Evolutionary conservation across 2,888 invertebrate genomes (phyloP).

Genomic region (Synanthedon andrenaeformis): DNA sequence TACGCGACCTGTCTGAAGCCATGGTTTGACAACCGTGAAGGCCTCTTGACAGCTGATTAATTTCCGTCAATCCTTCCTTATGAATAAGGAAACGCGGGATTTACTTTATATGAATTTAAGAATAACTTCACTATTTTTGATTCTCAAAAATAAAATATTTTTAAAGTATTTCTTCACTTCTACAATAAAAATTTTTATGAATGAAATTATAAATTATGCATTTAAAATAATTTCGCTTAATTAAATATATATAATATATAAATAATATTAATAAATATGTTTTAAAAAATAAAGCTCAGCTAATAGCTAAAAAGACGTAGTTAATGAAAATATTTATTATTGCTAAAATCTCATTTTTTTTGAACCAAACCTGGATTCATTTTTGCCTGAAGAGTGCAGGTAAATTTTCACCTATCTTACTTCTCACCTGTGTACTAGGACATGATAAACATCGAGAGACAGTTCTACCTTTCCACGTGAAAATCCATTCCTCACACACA

Average conservation of each 20-base stretch:
- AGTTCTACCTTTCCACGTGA: constrained; percentile 31
- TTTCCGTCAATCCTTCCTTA: background rate
- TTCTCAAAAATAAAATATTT: too few relatives aligned
- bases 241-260: background rate
- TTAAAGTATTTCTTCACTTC: background rate
- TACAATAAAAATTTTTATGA: background rate
- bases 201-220: too few relatives aligned
- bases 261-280: too few relatives aligned
- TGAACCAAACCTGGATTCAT: background rate
- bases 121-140: too few relatives aligned
- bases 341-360: too few relatives aligned
- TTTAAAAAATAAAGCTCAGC: too few relatives aligned
- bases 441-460: constrained; percentile 29
- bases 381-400: constrained; percentile 19
- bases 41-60: constrained; percentile 49
- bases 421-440: constrained; percentile 56
- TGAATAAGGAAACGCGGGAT: too few relatives aligned
- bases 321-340: too few relatives aligned
- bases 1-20: constrained; percentile 55
- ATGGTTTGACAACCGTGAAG: constrained; percentile 63
- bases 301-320: too few relatives aligned
- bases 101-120: too few relatives aligned
- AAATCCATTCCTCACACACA: constrained; percentile 16
- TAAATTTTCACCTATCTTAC: constrained; percentile 60
- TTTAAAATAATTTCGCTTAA: background rate